Base-by-base conservation (phyloP, 2,888 invertebrate species). In the Sialis lutaria region DNA sequence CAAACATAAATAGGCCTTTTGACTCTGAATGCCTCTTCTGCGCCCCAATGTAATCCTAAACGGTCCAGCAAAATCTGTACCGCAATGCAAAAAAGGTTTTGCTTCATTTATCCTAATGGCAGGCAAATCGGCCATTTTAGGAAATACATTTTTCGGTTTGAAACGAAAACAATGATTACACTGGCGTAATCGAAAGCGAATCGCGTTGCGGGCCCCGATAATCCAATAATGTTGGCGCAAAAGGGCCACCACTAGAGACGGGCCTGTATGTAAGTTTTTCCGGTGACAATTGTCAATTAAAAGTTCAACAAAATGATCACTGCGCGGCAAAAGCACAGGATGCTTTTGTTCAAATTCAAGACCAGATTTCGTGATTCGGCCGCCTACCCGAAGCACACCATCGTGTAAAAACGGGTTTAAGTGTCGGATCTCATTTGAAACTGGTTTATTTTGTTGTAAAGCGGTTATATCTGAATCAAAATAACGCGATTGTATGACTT, bases 1-100 rank as follows among this genome's bases (percentile, higher is more conserved):
- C 4, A 55, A 8, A 6, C 48, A 47, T 1, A 55, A 41, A 35
- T 56, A 56, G 1, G 49, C 47, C 42, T 56, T 56, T 6, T 42
- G 40, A 0, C 48, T 49, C 32, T 49, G 49, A n/a, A 46, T 35
- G 2, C 51, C 50, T n/a, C 49, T 50, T 12, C 49, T 49, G 5
- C 49, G 50, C 8, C 47, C 32, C 5, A 47, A 48, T 7, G 48
- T 40, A 9, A 35, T 9, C 9, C 10, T n/a, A n/a, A n/a, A n/a
- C n/a, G n/a, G n/a, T n/a, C n/a, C n/a, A n/a, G n/a, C n/a, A n/a
- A n/a, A n/a, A n/a, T n/a, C n/a, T 10, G 50, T 40, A 8, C 50
- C 50, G 0, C 44, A 48, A 7, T 39, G 6, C 7, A 40, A 35
- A 35, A 52, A 51, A 8, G 51, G 33, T 22, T 48, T 49, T 8